Conservation (phyloP, 2,797 vertebrate species). For the Tiaroga cobitis region DNA sequence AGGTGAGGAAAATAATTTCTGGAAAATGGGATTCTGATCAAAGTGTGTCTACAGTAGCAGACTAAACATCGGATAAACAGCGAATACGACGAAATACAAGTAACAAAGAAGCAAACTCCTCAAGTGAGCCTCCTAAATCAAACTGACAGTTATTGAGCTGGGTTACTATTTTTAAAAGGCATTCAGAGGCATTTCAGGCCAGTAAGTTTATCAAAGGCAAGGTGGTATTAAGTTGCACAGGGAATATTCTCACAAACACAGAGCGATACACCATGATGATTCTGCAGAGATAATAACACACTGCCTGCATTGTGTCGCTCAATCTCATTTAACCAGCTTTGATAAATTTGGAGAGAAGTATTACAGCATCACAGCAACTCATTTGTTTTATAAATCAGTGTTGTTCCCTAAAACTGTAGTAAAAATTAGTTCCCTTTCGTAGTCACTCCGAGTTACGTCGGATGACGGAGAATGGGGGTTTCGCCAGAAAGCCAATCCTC, state of each 20-base stretch:
- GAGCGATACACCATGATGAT: not conserved
- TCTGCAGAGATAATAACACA: not conserved
- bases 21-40: conserved; percentile 31
- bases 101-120: conserved; percentile 8
- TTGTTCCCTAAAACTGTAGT: not conserved
- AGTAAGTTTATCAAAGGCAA: conserved; percentile 50
- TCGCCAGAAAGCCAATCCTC: too few relatives aligned
- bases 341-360: not conserved
- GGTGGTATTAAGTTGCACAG: conserved; percentile 9
- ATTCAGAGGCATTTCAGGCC: conserved; percentile 34
- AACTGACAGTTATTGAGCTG: conserved; percentile 46
- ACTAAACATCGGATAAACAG: conserved; percentile 37
- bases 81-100: conserved; percentile 27
- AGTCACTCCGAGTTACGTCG: too few relatives aligned
- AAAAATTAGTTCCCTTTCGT: too few relatives aligned
- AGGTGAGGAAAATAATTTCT: not conserved
- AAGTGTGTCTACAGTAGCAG: conserved; percentile 8
- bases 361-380: not conserved
- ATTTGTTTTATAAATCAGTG: not conserved
- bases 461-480: too few relatives aligned
- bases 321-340: not conserved
- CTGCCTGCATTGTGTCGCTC: not conserved
- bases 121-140: conserved; percentile 40
- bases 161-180: conserved; percentile 43
- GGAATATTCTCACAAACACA: conserved; percentile 13